Conservation (phyloP, 2,888 invertebrate genomes). For the Onthophagus sagittarius region DNA sequence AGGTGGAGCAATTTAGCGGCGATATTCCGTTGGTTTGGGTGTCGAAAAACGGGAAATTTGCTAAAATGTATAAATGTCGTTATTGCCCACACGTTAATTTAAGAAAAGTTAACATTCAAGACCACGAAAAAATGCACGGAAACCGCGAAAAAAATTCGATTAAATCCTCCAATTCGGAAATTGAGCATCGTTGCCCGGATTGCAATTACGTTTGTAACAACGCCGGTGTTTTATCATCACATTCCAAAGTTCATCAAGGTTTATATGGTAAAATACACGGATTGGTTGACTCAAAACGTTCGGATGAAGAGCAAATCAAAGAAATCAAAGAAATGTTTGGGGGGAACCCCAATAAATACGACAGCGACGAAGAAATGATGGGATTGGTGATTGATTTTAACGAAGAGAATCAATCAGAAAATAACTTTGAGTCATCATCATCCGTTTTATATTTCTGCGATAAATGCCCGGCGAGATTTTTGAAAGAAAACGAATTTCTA, state of each 20-base stretch:
- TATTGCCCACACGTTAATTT: conserved; percentile 81
- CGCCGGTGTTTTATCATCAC: conserved; percentile 64
- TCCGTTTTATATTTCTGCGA: conserved; percentile 67
- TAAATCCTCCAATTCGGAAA: conserved; percentile 43
- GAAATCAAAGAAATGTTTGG: conserved; percentile 40
- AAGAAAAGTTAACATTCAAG: conserved; percentile 74
- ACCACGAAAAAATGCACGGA: conserved; percentile 79
- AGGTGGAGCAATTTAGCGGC: conserved; percentile 33
- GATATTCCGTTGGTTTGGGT: conserved; percentile 76
- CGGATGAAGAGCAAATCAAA: conserved; percentile 65
- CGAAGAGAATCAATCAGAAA: conserved; percentile 26
- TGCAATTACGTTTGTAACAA: conserved; percentile 78
- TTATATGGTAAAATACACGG: conserved; percentile 69
- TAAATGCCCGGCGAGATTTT: conserved; percentile 80
- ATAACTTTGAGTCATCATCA: conserved; percentile 35
- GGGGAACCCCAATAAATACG: background rate
- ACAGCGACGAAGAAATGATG: conserved; percentile 41
- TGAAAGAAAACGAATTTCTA: conserved; percentile 68
- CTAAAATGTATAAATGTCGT: conserved; percentile 81
- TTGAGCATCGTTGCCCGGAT: conserved; percentile 66
- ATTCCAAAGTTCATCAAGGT: conserved; percentile 72
- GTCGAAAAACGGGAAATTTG: conserved; percentile 65
- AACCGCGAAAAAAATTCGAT: conserved; percentile 41
- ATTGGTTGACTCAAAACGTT: conserved; percentile 60
- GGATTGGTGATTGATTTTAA: conserved; percentile 22